Evolutionary conservation across 2,888 invertebrate species (phyloP).

Genomic region (Apodemia mormo): DNA sequence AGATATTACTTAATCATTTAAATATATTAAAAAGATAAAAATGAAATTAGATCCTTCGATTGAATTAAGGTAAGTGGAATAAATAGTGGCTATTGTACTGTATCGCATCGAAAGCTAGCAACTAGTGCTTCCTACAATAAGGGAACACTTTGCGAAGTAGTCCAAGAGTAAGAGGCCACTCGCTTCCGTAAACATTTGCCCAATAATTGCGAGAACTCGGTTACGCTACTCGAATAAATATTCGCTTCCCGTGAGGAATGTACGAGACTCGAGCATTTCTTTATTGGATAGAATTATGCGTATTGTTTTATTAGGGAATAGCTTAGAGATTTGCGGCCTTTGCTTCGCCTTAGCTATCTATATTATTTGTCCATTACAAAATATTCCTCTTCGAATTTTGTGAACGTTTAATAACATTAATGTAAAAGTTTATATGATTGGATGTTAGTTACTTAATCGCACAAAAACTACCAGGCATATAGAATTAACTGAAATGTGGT

Average conservation of each 20-base stretch:
- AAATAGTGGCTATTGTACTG: background rate
- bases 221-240: constrained; percentile 72
- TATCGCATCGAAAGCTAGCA: background rate
- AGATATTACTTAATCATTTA: too few species aligned
- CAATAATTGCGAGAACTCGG: constrained; percentile 76
- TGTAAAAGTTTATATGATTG: too few species aligned
- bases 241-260: constrained; percentile 59
- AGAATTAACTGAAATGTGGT: too few species aligned
- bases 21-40: background rate
- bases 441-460: too few species aligned
- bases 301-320: constrained; percentile 70
- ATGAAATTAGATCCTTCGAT: background rate
- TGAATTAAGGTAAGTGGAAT: background rate
- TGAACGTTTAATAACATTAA: too few species aligned
- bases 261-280: constrained; percentile 67
- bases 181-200: constrained; percentile 72
- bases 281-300: constrained; percentile 68
- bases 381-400: too few species aligned
- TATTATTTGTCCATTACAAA: constrained; percentile 28
- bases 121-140: constrained; percentile 8
- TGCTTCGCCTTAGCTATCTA: background rate
- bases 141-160: background rate
- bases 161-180: constrained; percentile 59
- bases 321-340: constrained; percentile 45
- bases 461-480: too few species aligned